A percentile compares a stretch with the other conserved stretches of the same genome.
phyloP scores from a whole-genome alignment of 92 coral and sea anemone species.

The Phenganax subtilis region DNA sequence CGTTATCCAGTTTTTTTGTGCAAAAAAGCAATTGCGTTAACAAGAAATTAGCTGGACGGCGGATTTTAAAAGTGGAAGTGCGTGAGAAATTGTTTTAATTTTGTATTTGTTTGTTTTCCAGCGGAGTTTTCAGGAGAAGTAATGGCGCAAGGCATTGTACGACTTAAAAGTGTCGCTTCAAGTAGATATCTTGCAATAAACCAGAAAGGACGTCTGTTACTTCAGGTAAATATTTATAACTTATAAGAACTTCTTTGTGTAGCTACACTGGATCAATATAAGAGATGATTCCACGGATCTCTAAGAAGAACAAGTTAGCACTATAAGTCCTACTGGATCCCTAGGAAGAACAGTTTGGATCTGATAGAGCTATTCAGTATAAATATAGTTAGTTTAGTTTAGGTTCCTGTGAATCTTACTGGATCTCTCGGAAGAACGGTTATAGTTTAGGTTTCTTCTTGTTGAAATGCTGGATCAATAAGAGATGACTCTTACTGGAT shows the following conservation, averaged over 20 bases:
- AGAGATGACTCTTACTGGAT: too few species aligned
- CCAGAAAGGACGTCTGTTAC: conserved; percentile 59
- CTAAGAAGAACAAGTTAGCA: background rate
- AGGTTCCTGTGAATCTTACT: background rate
- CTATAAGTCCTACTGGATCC: too few species aligned
- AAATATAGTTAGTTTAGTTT: too few species aligned
- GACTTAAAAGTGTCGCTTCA: conserved; percentile 56
- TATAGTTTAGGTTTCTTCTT: background rate
- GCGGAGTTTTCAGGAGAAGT: conserved; percentile 73
- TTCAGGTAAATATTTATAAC: conserved; percentile 55
- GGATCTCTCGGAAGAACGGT: background rate
- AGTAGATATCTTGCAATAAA: conserved; percentile 71
- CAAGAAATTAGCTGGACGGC: too few species aligned
- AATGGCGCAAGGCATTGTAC: conserved; percentile 71
- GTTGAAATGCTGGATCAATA: background rate
- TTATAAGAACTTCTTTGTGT: background rate
- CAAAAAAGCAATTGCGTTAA: too few species aligned
- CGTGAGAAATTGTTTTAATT: too few species aligned
- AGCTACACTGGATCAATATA: background rate
- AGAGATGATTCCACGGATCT: background rate
- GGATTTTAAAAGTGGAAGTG: too few species aligned
- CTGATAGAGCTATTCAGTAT: too few species aligned
- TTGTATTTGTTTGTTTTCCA: conserved; percentile 24
- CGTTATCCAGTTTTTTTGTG: too few species aligned
- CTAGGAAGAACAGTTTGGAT: too few species aligned